These are phyloP conservation scores for Procambarus clarkii DNA, from an alignment of 1,140 invertebrate genomes.

Conservation along the genomic window DNA sequence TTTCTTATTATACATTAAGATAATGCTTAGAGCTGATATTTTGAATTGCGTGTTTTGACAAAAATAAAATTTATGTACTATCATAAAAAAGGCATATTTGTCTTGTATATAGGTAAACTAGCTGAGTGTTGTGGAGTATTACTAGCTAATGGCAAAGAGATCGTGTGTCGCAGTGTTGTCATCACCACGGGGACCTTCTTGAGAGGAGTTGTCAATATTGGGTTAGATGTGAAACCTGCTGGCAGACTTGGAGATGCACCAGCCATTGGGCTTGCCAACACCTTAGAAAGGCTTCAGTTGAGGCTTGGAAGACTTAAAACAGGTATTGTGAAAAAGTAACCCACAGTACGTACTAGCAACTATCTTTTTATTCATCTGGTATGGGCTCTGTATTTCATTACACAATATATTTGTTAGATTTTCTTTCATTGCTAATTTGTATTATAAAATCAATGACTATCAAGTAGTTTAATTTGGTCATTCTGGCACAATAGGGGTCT, in stretches of 20 bases:
- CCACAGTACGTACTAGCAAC: too few relatives aligned
- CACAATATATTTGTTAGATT: too few relatives aligned
- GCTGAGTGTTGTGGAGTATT: constrained; percentile 71
- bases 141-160: constrained; percentile 80
- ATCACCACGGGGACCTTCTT: constrained; percentile 97
- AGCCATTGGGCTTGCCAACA: constrained; percentile 88
- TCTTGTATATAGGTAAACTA: not conserved
- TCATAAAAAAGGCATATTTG: not conserved
- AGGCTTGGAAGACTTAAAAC: constrained; percentile 92
- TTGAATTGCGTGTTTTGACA: too few relatives aligned
- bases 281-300: constrained; percentile 84
- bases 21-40: too few relatives aligned
- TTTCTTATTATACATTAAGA: too few relatives aligned
- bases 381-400: too few relatives aligned
- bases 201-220: constrained; percentile 91
- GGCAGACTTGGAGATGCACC: constrained; percentile 90
- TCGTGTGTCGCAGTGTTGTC: constrained; percentile 84
- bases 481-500: too few relatives aligned
- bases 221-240: constrained; percentile 86
- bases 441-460: too few relatives aligned
- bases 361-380: too few relatives aligned
- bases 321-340: constrained; percentile 76
- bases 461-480: too few relatives aligned
- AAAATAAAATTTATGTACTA: too few relatives aligned
- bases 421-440: too few relatives aligned